Base-by-base conservation (phyloP, 2,888 invertebrate species). In the Dermolepida albohirtum region DNA sequence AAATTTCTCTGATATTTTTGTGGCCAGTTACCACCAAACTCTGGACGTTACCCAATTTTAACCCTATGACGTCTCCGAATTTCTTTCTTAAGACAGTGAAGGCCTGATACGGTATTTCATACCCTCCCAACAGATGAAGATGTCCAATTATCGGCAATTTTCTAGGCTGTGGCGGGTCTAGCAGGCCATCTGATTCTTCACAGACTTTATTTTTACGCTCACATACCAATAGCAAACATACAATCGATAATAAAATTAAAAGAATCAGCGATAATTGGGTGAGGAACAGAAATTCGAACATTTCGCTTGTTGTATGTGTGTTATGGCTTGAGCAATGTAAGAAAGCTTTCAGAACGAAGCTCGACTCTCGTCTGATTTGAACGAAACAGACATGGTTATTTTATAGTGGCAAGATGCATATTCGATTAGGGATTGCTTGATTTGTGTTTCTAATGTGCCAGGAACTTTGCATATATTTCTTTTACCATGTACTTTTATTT, bases 61-160 rank as follows among this genome's bases (percentile, higher is more conserved):
- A 75, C 68, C 84, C 85, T 69, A 88, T 81, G 7, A 89, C 82
- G 62, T 84, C 81, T n/a, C 88, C 88, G 78, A 86, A 88, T 59
- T 82, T 82, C 71, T 81, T 81, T 39, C 84, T 84, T 40, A 89
- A 79, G 16, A 82, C 83, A 22, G 82, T 82, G 77, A 89, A 89
- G 0, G 87, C 88, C 75, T 88, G 86, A 77, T 88, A 89, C 0
- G 89, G 89, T 1, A 88, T 85, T 70, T 87, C 85, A 77, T 88
- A 87, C 11, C 86, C 86, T 2, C 85, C 85, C 73, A 89, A 77
- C 8, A 87, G 80, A 71, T 87, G 86, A 10, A 89, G 82, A 63
- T 87, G 87, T 14, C 89, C 89, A 40, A 89, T 80, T 50, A 89
- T 80, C 10, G 89, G 89, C 77, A 85, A 83, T 1, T 85, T 83